A percentile compares a stretch with the other conserved stretches of the same genome.
phyloP scores from a whole-genome alignment of 2,888 invertebrate genomes.

The Brachyptera putata region DNA sequence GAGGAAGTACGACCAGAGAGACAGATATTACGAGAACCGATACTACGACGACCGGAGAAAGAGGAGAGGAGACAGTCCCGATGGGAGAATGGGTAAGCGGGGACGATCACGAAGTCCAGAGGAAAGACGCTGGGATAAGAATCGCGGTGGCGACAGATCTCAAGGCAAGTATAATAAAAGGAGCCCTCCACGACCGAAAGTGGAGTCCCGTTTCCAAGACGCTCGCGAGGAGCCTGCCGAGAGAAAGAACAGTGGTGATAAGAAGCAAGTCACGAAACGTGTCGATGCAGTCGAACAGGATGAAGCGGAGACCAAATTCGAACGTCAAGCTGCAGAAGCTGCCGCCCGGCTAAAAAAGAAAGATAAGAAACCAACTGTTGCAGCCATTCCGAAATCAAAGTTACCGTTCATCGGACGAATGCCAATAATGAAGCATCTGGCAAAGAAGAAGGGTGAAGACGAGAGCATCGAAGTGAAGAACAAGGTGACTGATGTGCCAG shows the following conservation, averaged over 20 bases:
- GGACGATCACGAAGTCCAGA: slow-evolving; percentile 17
- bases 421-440: slow-evolving; percentile 64
- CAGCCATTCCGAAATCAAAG: slow-evolving; percentile 55
- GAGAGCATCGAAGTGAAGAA: slow-evolving; percentile 38
- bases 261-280: slow-evolving; percentile 9
- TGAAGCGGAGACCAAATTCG: slow-evolving; percentile 42
- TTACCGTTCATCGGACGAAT: slow-evolving; percentile 82
- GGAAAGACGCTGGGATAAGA: slow-evolving; percentile 16
- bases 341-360: slow-evolving; percentile 34
- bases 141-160: slow-evolving; percentile 2
- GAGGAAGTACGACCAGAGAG: slow-evolving; percentile 14
- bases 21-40: slow-evolving; percentile 36
- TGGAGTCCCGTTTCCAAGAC: neutral
- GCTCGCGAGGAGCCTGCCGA: neutral
- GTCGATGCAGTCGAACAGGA: slow-evolving; percentile 26
- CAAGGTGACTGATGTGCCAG: slow-evolving; percentile 14
- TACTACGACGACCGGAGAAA: slow-evolving; percentile 43
- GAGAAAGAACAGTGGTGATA: slow-evolving; percentile 6
- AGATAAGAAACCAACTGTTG: slow-evolving; percentile 40
- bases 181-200: neutral
- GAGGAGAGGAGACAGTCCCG: slow-evolving; percentile 35
- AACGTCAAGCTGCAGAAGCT: slow-evolving; percentile 41
- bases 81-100: slow-evolving; percentile 31
- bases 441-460: slow-evolving; percentile 48
- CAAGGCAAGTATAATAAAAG: slow-evolving; percentile 1